Evolutionary conservation across 1,140 invertebrate species (phyloP).

Genomic region (Bilobella aurantiaca): DNA sequence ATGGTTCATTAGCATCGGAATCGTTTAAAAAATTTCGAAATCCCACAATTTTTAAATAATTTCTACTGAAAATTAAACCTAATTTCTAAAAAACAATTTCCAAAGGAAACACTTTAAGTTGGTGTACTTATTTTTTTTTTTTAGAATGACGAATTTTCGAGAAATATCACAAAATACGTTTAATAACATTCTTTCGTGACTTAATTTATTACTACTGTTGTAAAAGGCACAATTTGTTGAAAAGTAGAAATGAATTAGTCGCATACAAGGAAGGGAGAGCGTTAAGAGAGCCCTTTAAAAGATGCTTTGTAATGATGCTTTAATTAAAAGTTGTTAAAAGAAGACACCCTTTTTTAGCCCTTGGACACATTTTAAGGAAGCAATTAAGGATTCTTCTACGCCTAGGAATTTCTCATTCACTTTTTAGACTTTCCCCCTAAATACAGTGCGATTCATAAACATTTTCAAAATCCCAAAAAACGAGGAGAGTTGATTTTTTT

Average conservation of each 20-base stretch:
- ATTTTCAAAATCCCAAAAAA: background rate
- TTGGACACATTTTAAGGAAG: too few relatives aligned
- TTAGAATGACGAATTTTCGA: too few relatives aligned
- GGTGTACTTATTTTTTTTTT: too few relatives aligned
- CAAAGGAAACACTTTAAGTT: too few relatives aligned
- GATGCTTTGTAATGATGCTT: background rate
- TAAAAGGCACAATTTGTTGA: background rate
- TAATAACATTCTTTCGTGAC: background rate
- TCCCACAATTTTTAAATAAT: too few relatives aligned
- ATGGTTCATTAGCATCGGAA: too few relatives aligned
- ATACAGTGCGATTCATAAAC: background rate
- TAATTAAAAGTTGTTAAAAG: constrained; percentile 2
- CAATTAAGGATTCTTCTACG: background rate
- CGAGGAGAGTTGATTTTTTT: background rate
- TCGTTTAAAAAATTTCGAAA: too few relatives aligned
- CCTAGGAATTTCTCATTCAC: too few relatives aligned
- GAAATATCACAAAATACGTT: background rate
- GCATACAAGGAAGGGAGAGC: background rate
- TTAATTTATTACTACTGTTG: background rate
- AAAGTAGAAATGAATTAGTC: background rate
- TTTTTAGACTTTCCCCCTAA: too few relatives aligned
- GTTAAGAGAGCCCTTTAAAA: background rate
- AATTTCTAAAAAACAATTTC: too few relatives aligned
- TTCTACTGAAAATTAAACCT: too few relatives aligned
- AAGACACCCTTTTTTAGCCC: background rate